Conservation (phyloP, 1,140 invertebrate species). For the Bombus breviceps region DNA sequence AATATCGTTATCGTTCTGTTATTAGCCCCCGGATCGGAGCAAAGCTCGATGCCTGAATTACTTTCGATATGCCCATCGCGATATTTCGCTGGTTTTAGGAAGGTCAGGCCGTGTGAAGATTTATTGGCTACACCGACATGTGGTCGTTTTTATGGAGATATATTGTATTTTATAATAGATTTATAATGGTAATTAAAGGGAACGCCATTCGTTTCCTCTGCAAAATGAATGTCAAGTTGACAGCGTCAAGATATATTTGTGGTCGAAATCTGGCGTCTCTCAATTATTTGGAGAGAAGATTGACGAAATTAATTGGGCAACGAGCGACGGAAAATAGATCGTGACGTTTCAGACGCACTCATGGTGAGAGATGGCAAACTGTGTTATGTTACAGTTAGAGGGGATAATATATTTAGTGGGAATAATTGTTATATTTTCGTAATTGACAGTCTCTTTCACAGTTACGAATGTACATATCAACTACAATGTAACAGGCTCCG, state of each 20-base stretch:
- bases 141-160: background rate
- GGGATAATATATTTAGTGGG: background rate
- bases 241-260: background rate
- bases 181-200: background rate
- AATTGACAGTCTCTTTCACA: too few species aligned
- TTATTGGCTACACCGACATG: background rate
- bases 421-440: background rate
- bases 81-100: background rate
- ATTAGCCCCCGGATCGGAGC: conserved; percentile 12
- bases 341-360: background rate
- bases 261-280: background rate
- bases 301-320: background rate
- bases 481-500: too few species aligned
- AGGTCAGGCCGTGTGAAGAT: background rate
- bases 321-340: background rate
- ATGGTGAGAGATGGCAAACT: background rate
- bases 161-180: background rate
- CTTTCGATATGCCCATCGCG: conserved; percentile 4
- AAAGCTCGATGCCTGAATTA: background rate
- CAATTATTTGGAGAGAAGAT: background rate
- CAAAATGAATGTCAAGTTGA: background rate
- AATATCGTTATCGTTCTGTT: conserved; percentile 52
- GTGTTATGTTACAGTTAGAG: background rate
- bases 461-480: too few species aligned
- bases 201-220: background rate